Evolutionary conservation across 2,797 vertebrate species (phyloP).

Genomic region (Danio tinwini): DNA sequence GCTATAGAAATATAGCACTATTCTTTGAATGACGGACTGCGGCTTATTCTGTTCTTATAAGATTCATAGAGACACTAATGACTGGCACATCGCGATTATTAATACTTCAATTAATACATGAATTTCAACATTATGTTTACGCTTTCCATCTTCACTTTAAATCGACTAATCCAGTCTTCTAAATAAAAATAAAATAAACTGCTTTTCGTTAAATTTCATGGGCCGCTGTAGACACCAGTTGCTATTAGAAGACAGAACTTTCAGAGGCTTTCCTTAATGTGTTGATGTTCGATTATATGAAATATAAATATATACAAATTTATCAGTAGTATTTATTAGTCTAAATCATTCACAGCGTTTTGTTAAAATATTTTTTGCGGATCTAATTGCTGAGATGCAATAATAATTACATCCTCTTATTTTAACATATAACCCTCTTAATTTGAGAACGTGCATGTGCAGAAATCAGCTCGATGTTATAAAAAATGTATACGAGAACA

Average conservation of each 20-base stretch:
- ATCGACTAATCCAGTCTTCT: neutral
- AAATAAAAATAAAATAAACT: conserved; percentile 1
- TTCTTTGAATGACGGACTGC: neutral
- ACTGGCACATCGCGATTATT: neutral
- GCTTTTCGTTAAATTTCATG: neutral
- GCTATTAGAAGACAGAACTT: neutral
- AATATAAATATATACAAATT: neutral
- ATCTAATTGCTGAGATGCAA: neutral
- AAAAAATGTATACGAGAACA: conserved; percentile 24
- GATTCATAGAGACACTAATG: neutral
- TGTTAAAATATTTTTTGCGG: neutral
- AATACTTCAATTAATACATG: neutral
- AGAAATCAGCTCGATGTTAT: conserved; percentile 1
- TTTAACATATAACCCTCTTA: neutral
- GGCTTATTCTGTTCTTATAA: neutral
- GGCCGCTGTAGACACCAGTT: conserved; percentile 14
- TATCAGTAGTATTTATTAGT: neutral
- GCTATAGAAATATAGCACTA: conserved; percentile 4
- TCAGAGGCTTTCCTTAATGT: neutral
- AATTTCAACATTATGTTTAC: neutral
- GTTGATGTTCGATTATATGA: neutral
- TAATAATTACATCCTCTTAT: neutral
- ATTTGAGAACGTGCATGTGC: neutral
- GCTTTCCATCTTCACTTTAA: neutral
- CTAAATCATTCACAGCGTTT: neutral